Conservation (phyloP, 2,888 invertebrate genomes). For the Sinohyriopsis cumingii region DNA sequence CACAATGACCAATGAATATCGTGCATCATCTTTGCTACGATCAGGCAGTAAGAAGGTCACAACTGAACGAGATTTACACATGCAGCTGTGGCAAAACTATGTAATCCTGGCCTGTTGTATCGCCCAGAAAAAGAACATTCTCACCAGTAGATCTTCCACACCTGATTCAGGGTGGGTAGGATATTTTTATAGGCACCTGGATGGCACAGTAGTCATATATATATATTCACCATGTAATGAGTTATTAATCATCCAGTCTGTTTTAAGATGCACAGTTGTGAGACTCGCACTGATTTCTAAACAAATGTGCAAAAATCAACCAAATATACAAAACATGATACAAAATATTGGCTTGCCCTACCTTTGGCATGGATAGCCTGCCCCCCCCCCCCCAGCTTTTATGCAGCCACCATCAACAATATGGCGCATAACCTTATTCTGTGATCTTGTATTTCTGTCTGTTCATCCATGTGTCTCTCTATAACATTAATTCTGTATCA, state of each 20-base stretch:
- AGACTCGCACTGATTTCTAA: neutral
- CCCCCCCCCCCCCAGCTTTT: too few relatives aligned
- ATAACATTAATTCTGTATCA: too few relatives aligned
- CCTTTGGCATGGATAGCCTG: too few relatives aligned
- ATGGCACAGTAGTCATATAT: neutral
- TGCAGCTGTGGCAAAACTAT: slow-evolving; percentile 98
- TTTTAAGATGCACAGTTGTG: neutral
- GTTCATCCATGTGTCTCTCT: too few relatives aligned
- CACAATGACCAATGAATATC: slow-evolving; percentile 95
- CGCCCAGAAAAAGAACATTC: slow-evolving; percentile 91
- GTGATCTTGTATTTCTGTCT: too few relatives aligned
- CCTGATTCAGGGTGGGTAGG: slow-evolving; percentile 60
- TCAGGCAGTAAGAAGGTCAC: slow-evolving; percentile 83
- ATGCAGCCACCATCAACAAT: too few relatives aligned
- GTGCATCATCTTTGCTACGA: slow-evolving; percentile 89
- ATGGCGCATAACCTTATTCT: too few relatives aligned
- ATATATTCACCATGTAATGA: too few relatives aligned
- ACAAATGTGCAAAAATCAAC: neutral
- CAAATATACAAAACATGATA: too few relatives aligned
- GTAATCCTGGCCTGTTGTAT: slow-evolving; percentile 96
- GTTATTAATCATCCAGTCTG: too few relatives aligned
- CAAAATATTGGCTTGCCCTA: too few relatives aligned
- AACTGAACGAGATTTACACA: slow-evolving; percentile 93
- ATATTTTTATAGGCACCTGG: neutral
- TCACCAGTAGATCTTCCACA: slow-evolving; percentile 54